A percentile compares a stretch with the other conserved stretches of the same genome.
Conservation (phyloP, 1,140 invertebrate species). For the Ooceraea biroi region DNA sequence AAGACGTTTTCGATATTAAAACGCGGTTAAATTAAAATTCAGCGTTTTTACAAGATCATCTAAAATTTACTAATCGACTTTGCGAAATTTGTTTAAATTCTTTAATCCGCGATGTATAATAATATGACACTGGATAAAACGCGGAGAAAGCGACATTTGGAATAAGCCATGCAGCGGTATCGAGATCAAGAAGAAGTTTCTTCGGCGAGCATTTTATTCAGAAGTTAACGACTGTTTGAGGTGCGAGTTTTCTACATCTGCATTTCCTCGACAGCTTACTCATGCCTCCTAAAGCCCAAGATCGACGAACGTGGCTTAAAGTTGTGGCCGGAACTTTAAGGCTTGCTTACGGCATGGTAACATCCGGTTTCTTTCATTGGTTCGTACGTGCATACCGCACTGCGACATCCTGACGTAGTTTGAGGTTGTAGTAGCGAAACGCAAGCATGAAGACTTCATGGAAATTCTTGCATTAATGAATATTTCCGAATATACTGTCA, state of each 20-base stretch:
- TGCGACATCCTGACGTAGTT: slow-evolving; percentile 66
- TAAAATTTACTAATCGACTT: background rate
- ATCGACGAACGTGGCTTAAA: slow-evolving; percentile 1
- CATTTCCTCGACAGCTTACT: slow-evolving; percentile 19
- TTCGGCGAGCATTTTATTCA: slow-evolving; percentile 13
- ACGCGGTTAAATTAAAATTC: background rate
- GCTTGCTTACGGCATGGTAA: slow-evolving; percentile 24
- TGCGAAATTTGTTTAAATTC: background rate
- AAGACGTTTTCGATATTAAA: background rate
- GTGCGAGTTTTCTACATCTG: slow-evolving; percentile 15
- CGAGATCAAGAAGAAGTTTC: background rate
- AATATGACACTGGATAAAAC: background rate
- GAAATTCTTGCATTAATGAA: slow-evolving; percentile 39
- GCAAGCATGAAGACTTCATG: background rate
- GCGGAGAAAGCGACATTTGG: background rate
- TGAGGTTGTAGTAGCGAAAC: slow-evolving; percentile 15
- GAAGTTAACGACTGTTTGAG: slow-evolving; percentile 9
- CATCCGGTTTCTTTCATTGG: slow-evolving; percentile 64
- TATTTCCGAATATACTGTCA: slow-evolving; percentile 11
- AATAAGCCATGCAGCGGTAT: background rate
- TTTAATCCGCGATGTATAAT: background rate
- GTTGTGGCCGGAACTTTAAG: slow-evolving; percentile 42
- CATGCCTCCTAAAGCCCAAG: background rate
- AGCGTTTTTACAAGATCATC: background rate
- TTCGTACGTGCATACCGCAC: slow-evolving; percentile 64